Base-by-base conservation (phyloP, 2,797 vertebrate species). In the Macropodus opercularis region DNA sequence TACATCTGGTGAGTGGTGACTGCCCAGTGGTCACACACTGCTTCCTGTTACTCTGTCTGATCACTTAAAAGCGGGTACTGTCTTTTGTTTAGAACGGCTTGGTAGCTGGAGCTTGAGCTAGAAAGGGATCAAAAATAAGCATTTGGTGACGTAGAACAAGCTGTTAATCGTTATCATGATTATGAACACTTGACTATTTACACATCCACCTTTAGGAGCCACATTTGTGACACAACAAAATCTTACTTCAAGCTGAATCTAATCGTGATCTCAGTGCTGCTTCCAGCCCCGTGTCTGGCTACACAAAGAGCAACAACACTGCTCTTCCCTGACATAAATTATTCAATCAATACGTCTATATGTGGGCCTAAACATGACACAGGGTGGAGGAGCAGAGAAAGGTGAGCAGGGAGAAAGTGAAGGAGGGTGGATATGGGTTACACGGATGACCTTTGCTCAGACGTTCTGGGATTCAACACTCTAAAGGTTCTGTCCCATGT, bases 281-380 rank as follows among this genome's bases (percentile, higher is more conserved):
- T 29, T 23, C 51, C 49, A 35, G 50, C 49, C 32, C 39, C n/a
- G 17, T 29, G 24, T 49, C 40, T 55, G 36, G n/a, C 8, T 17
- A 44, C 38, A 53, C 22, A 51, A 43, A 55, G 53, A 79, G 58
- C 69, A 85, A 52, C 43, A 62, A 17, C 60, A 35, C 66, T 75
- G 69, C 60, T 77, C 84, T 84, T 79, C 72, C 47, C 58, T 38
- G 29, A 67, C 76, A 89, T 90, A 61, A 90, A 91, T 92, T 72
- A 90, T 90, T 88, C 62, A 91, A 73, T 83, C 82, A 65, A 75
- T 77, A 80, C 40, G 58, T 77, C 64, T 77, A 56, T 69, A 78
- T 81, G 75, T 59, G 47, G 49, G 36, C 75, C 72, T 79, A 66
- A 79, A 84, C 56, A 59, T 41, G 79, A 62, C 44, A 18, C 38